Percentiles rank a stretch among this genome's conserved stretches.
These are phyloP conservation scores for Diplogasteroides magnus DNA, from an alignment of 1,140 invertebrate genomes.

Conservation along the genomic window DNA sequence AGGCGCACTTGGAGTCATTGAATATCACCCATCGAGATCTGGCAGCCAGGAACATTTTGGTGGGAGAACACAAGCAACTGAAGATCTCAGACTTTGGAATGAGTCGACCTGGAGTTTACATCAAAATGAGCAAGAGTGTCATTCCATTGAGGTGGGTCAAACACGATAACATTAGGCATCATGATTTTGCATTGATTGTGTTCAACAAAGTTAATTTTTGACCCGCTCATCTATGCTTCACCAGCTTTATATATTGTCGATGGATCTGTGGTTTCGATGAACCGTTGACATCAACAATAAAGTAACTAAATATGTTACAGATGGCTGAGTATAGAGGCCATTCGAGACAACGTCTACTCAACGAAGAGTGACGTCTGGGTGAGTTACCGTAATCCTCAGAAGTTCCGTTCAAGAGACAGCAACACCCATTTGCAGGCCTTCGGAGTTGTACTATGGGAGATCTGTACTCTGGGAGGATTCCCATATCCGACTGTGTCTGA, in stretches of 20 bases:
- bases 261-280: too few relatives aligned
- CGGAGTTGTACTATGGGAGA: conserved; percentile 60
- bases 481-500: conserved; percentile 56
- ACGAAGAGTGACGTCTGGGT: conserved; percentile 31
- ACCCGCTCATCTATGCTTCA: too few relatives aligned
- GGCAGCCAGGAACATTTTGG: conserved; percentile 35
- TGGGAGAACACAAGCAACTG: conserved; percentile 82
- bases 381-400: background rate
- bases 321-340: conserved; percentile 29
- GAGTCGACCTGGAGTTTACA: conserved; percentile 66
- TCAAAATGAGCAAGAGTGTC: conserved; percentile 26
- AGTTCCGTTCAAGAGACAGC: background rate
- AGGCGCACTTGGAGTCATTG: conserved; percentile 65
- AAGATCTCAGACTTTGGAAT: conserved; percentile 87
- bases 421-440: conserved; percentile 55
- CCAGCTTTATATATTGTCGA: too few relatives aligned
- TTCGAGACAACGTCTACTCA: conserved; percentile 29
- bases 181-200: background rate
- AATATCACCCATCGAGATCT: conserved; percentile 32
- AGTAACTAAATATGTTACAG: too few relatives aligned
- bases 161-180: background rate
- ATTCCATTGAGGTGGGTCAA: conserved; percentile 9
- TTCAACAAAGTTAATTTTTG: too few relatives aligned
- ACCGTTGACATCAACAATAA: too few relatives aligned
- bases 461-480: conserved; percentile 60